A percentile compares a stretch with the other conserved stretches of the same genome.
Conservation (phyloP, 1,140 invertebrate species). For the Leptestheria dahalacensis region DNA sequence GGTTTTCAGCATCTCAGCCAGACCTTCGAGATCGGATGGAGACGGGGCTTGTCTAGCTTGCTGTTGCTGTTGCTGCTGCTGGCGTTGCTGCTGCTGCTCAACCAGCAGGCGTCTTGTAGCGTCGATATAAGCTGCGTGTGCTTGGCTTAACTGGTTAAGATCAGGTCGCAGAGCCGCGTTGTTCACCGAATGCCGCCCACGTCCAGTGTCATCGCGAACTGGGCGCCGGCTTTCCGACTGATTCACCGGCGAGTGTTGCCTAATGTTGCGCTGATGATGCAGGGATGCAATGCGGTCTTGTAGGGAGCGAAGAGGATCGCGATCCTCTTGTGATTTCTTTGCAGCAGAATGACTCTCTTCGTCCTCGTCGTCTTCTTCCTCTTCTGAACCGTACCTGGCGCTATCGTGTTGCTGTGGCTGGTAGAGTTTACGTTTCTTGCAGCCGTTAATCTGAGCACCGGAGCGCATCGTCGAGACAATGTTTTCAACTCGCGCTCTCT, state of each 20-base stretch:
- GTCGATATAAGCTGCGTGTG: slow-evolving; percentile 36
- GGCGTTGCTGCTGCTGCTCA: slow-evolving; percentile 55
- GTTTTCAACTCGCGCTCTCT: slow-evolving; percentile 82
- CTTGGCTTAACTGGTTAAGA: slow-evolving; percentile 13
- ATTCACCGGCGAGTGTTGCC: not conserved
- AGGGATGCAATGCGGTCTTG: slow-evolving; percentile 15
- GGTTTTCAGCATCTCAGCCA: slow-evolving; percentile 73
- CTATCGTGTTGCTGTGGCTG: slow-evolving; percentile 81
- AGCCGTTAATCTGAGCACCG: slow-evolving; percentile 36
- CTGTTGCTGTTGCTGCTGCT: slow-evolving; percentile 52
- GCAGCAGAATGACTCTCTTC: not conserved
- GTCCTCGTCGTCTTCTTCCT: slow-evolving; percentile 16
- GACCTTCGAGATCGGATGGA: slow-evolving; percentile 54
- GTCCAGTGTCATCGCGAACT: slow-evolving; percentile 7
- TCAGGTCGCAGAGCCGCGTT: slow-evolving; percentile 4
- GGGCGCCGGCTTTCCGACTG: not conserved
- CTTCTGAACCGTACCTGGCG: slow-evolving; percentile 18
- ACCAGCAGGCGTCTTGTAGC: slow-evolving; percentile 53
- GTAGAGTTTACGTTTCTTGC: slow-evolving; percentile 92
- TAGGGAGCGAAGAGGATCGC: slow-evolving; percentile 11
- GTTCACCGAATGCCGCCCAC: not conserved
- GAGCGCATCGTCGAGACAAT: slow-evolving; percentile 60
- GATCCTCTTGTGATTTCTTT: not conserved
- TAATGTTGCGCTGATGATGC: slow-evolving; percentile 1
- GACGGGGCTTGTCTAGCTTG: slow-evolving; percentile 37